Percentiles rank a stretch among this genome's conserved stretches.
Evolutionary conservation across 2,797 vertebrate genomes (phyloP).

Genomic region (Atherinosoma microstoma): DNA sequence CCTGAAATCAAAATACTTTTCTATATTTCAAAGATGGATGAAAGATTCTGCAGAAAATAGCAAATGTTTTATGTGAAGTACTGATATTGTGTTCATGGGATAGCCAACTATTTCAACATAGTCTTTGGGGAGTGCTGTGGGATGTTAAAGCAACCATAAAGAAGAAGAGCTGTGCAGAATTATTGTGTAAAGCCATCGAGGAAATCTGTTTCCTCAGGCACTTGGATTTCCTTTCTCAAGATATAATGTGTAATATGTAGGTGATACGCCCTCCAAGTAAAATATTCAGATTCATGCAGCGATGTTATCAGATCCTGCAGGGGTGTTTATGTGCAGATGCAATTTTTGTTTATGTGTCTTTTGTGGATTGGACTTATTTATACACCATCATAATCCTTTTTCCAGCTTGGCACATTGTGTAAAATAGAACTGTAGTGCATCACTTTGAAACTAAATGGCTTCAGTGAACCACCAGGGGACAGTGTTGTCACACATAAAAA

Average conservation of each 20-base stretch:
- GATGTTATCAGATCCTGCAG: not conserved
- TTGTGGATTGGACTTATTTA: not conserved
- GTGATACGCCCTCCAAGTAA: not conserved
- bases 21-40: not conserved
- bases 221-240: slow-evolving; percentile 38
- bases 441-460: not conserved
- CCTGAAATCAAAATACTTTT: not conserved
- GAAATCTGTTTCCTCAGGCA: slow-evolving; percentile 17
- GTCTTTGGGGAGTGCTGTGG: slow-evolving; percentile 24
- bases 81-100: not conserved
- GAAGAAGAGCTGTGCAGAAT: slow-evolving; percentile 37
- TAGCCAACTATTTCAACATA: not conserved
- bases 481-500: slow-evolving; percentile 28
- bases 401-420: slow-evolving; percentile 6
- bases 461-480: slow-evolving; percentile 19
- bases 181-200: slow-evolving; percentile 37
- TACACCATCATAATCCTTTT: not conserved
- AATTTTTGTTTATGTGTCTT: not conserved
- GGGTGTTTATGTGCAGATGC: not conserved
- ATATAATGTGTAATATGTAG: slow-evolving; percentile 13
- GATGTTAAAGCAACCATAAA: slow-evolving; percentile 36
- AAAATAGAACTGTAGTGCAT: not conserved
- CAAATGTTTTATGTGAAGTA: not conserved
- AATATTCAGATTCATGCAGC: not conserved
- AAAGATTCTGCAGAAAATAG: not conserved